A percentile compares a stretch with the other conserved stretches of the same genome.
Conservation (phyloP, 2,113 vertebrate species). For the Mormyrus lacerda region DNA sequence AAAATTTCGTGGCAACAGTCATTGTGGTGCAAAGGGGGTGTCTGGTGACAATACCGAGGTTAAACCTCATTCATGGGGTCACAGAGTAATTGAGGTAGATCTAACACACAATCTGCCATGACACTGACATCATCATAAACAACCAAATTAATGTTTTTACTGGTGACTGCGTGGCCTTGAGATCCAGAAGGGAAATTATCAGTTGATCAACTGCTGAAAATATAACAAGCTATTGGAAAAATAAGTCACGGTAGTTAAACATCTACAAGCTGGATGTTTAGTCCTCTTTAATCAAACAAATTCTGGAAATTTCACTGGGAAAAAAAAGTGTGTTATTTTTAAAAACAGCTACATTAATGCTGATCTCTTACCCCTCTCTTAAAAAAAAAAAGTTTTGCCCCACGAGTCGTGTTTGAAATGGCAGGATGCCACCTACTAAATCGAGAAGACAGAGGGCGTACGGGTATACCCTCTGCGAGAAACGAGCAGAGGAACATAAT, state of each 20-base stretch:
- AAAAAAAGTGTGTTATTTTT: neutral
- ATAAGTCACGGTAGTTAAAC: neutral
- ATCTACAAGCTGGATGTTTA: neutral
- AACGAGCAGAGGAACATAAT: slow-evolving; percentile 68
- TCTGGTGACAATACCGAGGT: neutral
- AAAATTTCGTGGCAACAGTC: neutral
- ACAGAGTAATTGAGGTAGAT: neutral
- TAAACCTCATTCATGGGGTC: neutral
- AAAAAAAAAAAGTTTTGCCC: neutral
- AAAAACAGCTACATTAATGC: slow-evolving; percentile 8
- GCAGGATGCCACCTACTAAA: slow-evolving; percentile 24
- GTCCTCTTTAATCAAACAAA: neutral
- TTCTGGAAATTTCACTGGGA: neutral
- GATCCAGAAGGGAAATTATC: neutral
- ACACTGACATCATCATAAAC: neutral
- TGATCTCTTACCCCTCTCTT: neutral
- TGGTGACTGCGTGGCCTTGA: neutral
- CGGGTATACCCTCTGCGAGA: slow-evolving; percentile 52
- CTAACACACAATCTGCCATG: neutral
- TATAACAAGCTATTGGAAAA: neutral
- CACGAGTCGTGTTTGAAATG: slow-evolving; percentile 31
- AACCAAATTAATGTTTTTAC: neutral
- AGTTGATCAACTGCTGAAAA: neutral
- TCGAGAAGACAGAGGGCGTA: slow-evolving; percentile 42
- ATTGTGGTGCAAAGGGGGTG: neutral